Conservation (phyloP, 2,888 invertebrate genomes). For the Cabera pusaria region DNA sequence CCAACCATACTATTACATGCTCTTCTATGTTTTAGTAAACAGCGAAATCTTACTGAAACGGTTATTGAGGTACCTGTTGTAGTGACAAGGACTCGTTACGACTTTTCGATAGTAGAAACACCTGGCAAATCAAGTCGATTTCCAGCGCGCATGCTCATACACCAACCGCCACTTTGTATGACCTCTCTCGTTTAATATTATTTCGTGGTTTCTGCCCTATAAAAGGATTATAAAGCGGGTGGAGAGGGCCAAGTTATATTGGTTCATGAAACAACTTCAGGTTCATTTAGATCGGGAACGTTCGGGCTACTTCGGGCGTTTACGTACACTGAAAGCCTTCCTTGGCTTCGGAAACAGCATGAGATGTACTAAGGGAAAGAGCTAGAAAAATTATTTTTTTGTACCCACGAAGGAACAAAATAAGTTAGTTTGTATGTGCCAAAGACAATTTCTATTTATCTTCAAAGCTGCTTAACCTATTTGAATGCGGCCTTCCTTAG, state of each 20-base stretch:
- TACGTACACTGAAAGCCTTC: conserved; percentile 15
- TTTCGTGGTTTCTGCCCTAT: conserved; percentile 1
- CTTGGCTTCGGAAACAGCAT: neutral
- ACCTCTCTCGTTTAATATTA: conserved; percentile 2
- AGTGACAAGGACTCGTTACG: conserved; percentile 3
- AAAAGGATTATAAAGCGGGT: conserved; percentile 4
- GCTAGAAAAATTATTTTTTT: too few species aligned
- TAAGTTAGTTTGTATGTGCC: too few species aligned
- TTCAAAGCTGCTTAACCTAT: too few species aligned
- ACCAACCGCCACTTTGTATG: conserved; percentile 3
- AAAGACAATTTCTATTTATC: too few species aligned
- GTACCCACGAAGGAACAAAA: too few species aligned
- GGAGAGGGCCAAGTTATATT: conserved; percentile 7
- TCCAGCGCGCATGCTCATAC: conserved; percentile 13
- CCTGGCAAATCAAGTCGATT: conserved; percentile 13
- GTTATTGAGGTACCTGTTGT: conserved; percentile 19
- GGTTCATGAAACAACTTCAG: conserved; percentile 17
- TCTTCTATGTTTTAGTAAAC: too few species aligned
- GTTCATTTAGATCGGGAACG: conserved; percentile 15
- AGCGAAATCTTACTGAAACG: too few species aligned
- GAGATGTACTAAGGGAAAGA: conserved; percentile 1
- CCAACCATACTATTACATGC: too few species aligned
- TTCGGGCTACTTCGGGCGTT: conserved; percentile 20
- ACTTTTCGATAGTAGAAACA: conserved; percentile 1
- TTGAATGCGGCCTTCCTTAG: too few species aligned